A percentile compares a stretch with the other conserved stretches of the same genome.
Evolutionary conservation across 1,140 invertebrate species (phyloP).

Genomic region (Drosophila arawakana): DNA sequence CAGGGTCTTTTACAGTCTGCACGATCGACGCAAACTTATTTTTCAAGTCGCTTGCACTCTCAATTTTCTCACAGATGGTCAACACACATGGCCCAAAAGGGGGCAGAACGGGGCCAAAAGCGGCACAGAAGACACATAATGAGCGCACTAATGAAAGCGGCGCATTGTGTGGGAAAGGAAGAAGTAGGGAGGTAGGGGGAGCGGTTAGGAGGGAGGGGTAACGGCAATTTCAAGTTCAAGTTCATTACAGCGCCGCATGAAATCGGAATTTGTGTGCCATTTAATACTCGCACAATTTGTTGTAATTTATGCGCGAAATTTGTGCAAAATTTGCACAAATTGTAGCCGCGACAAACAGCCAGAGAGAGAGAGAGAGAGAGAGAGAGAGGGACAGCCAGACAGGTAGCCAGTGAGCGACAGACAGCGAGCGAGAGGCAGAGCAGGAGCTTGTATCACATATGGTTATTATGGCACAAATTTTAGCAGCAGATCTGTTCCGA

Average conservation of each 20-base stretch:
- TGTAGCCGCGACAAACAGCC: conserved; percentile 14
- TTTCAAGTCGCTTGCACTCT: too few relatives aligned
- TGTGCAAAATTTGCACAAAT: conserved; percentile 54
- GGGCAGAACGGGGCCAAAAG: too few relatives aligned
- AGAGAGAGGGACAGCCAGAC: not conserved
- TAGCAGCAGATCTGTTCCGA: not conserved
- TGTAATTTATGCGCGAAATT: conserved; percentile 70
- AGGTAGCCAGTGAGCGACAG: conserved; percentile 4
- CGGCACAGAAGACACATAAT: too few relatives aligned
- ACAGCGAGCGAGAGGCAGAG: not conserved
- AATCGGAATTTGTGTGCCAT: conserved; percentile 36
- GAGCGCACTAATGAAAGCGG: too few relatives aligned
- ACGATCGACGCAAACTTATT: too few relatives aligned
- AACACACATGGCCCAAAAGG: too few relatives aligned
- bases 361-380: conserved; percentile 6
- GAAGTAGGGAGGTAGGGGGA: too few relatives aligned
- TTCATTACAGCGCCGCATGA: conserved; percentile 63
- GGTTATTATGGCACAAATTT: conserved; percentile 1
- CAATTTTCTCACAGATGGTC: too few relatives aligned
- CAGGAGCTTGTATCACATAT: not conserved
- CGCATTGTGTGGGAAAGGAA: too few relatives aligned
- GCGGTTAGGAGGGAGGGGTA: not conserved
- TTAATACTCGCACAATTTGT: conserved; percentile 53
- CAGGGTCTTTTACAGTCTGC: too few relatives aligned
- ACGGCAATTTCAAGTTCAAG: conserved; percentile 68